phyloP scores from a whole-genome alignment of 2,113 vertebrate species.

The Hemicordylus capensis region DNA sequence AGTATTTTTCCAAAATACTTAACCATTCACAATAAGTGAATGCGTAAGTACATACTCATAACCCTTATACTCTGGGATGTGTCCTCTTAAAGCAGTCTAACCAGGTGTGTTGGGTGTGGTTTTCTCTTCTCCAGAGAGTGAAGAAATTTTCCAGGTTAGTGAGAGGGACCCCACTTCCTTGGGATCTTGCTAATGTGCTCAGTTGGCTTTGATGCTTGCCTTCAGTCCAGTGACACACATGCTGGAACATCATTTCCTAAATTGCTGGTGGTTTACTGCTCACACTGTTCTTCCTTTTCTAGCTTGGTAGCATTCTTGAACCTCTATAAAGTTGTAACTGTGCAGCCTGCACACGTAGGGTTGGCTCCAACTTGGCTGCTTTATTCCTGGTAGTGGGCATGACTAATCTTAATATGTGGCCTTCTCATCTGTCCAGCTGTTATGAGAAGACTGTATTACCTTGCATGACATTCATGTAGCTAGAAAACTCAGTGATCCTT shows the following conservation, averaged over 20 bases:
- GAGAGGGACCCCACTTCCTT: neutral
- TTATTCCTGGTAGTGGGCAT: neutral
- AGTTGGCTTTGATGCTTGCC: neutral
- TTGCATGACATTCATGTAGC: neutral
- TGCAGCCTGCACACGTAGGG: neutral
- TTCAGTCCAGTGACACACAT: neutral
- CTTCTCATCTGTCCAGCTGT: neutral
- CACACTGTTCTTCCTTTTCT: neutral
- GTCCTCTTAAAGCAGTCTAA: neutral
- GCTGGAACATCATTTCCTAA: neutral
- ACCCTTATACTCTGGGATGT: neutral
- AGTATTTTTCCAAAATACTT: neutral
- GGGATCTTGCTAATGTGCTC: neutral
- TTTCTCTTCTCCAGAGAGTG: neutral
- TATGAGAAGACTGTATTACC: neutral
- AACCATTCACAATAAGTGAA: too few species aligned
- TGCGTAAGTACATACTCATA: neutral
- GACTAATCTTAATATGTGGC: neutral
- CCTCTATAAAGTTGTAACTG: neutral
- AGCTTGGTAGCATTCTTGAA: neutral
- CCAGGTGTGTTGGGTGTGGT: neutral
- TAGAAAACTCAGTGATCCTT: neutral
- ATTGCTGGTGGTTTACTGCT: neutral
- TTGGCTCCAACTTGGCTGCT: neutral
- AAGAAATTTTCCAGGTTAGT: neutral